Conservation (phyloP, 2,888 invertebrate genomes). For the Catocala fraxini region DNA sequence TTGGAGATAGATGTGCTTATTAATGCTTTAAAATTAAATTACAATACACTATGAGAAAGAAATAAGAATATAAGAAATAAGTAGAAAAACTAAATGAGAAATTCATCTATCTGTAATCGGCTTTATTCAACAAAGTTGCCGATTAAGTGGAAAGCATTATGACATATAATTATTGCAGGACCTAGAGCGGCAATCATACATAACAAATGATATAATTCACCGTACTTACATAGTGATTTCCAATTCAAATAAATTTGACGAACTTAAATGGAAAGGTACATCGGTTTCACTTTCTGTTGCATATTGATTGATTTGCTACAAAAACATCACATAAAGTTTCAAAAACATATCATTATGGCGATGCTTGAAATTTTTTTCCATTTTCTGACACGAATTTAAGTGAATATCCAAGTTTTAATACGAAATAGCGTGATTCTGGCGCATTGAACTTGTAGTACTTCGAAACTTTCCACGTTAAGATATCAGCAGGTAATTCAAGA, state of each 20-base stretch:
- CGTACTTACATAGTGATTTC: not conserved
- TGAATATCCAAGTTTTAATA: conserved; percentile 23
- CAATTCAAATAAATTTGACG: not conserved
- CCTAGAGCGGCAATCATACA: not conserved
- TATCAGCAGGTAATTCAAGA: too few species aligned
- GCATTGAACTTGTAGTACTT: conserved; percentile 28
- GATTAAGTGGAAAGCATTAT: too few species aligned
- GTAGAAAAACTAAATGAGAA: too few species aligned
- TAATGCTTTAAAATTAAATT: too few species aligned
- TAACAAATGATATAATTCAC: not conserved
- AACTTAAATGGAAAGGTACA: not conserved
- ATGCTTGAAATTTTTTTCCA: not conserved
- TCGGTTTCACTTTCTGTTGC: not conserved
- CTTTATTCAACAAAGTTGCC: too few species aligned
- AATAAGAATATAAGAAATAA: too few species aligned
- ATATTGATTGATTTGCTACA: not conserved
- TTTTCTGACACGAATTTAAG: conserved; percentile 18
- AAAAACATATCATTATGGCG: conserved; percentile 14
- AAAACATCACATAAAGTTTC: conserved; percentile 10
- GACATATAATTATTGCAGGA: too few species aligned
- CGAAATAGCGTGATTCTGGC: conserved; percentile 33
- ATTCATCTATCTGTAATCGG: too few species aligned
- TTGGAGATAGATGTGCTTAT: too few species aligned
- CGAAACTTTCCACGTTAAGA: conserved; percentile 22
- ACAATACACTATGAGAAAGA: too few species aligned